Conservation (phyloP, 2,888 invertebrate species). For the Netelia fuscicornis region DNA sequence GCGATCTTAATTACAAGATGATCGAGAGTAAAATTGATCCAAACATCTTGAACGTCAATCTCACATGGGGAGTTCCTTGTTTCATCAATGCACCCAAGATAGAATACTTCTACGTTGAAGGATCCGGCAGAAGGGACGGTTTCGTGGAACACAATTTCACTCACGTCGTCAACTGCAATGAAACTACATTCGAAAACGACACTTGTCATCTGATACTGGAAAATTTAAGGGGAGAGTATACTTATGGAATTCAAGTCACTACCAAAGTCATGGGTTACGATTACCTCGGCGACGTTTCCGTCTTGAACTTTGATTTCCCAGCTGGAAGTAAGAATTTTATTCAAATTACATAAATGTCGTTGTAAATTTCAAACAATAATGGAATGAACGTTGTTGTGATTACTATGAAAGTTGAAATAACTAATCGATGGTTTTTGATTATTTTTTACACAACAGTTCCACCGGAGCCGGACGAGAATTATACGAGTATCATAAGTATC, state of each 20-base stretch:
- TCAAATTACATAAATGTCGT: conserved; percentile 8
- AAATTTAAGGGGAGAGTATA: conserved; percentile 77
- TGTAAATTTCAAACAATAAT: conserved; percentile 8
- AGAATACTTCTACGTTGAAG: conserved; percentile 74
- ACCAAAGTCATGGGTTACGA: conserved; percentile 72
- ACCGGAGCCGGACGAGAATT: conserved; percentile 74
- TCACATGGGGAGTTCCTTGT: conserved; percentile 80
- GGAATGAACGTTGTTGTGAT: too few species aligned
- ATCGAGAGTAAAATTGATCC: conserved; percentile 66
- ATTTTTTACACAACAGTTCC: conserved; percentile 76
- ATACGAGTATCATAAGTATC: conserved; percentile 77
- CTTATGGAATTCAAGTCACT: conserved; percentile 76
- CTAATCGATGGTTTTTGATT: neutral
- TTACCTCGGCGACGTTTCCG: conserved; percentile 68
- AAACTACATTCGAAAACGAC: conserved; percentile 68
- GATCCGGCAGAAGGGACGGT: conserved; percentile 73
- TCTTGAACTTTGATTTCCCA: conserved; percentile 73
- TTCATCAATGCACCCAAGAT: conserved; percentile 75
- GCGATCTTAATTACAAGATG: conserved; percentile 71
- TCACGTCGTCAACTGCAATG: conserved; percentile 51
- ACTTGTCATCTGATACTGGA: conserved; percentile 70
- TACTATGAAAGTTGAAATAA: too few species aligned
- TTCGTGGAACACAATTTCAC: conserved; percentile 65
- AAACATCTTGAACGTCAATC: conserved; percentile 74
- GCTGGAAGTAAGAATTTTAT: conserved; percentile 78